Evolutionary conservation across 2,888 invertebrate genomes (phyloP), one percentile per base, ranked within the genome.

Genomic region (Ischnura elegans): DNA sequence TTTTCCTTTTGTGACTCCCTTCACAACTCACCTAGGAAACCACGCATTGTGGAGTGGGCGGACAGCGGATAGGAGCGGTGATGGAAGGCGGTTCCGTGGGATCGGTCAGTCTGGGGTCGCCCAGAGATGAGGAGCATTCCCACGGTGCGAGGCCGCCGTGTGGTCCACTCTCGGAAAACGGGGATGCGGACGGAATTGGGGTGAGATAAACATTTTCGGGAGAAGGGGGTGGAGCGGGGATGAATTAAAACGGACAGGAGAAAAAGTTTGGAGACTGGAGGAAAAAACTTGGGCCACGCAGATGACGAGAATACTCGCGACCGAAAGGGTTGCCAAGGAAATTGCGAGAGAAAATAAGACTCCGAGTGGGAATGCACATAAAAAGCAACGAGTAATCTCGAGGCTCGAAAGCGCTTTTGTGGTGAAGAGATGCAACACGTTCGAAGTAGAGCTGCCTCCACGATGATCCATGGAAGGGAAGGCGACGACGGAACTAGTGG

Each of bases 281-380:
- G 61, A 61, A 43, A 61, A 43, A 42, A 46, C 8, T 6, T 45
- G 46, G 45, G 86, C 6, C 25, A 25, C 29, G 46, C 55, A 76
- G 85, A 85, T 16, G n/a, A n/a, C n/a, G 42, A 43, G 43, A 19
- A n/a, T n/a, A 19, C n/a, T 87, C 19, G 87, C 51, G 87, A 61
- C 61, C 25, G 76, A 76, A n/a, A 13, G 36, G 29, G 76, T 36
- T 76, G 36, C 51, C 76, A 13, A 76, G 76, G 76, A 29, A 76
- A 29, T 76, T 36, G 76, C n/a, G 8, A 76, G 76, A 36, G 76
- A 29, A 90, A 90, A 61, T 66, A 90, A n/a, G n/a, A 43, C 86
- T 36, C 90, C 55, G 42, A 61, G 61, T 43, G n/a, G 66, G 61
- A 90, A 43, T 66, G 61, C 42, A 66, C 61, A 90, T 90, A 90